Conservation (phyloP, 2,797 vertebrate species). For the Gallinago stenura region DNA sequence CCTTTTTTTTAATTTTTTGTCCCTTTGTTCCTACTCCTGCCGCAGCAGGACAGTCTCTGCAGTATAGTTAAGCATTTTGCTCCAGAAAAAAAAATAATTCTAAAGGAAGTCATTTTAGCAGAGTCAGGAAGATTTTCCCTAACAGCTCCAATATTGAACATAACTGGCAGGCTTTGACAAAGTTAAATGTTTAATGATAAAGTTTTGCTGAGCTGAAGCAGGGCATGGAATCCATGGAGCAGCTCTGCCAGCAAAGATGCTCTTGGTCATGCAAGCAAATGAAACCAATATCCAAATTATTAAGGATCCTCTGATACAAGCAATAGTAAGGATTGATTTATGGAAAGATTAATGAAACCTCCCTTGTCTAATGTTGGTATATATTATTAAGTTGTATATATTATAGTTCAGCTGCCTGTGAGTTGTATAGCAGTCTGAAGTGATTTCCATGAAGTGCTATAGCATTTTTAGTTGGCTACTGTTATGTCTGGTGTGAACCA, state of each 20-base stretch:
- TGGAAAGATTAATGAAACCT: not conserved
- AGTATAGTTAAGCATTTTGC: not conserved
- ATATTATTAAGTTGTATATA: not conserved
- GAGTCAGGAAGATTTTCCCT: slow-evolving; percentile 11
- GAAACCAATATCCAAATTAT: not conserved
- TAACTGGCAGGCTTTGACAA: not conserved
- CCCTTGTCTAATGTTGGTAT: not conserved
- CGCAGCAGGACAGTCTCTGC: not conserved
- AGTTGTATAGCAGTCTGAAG: not conserved
- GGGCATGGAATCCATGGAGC: not conserved
- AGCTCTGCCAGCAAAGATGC: not conserved
- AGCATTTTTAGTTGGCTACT: not conserved
- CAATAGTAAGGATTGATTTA: not conserved
- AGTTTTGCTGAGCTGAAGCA: not conserved
- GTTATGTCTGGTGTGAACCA: not conserved
- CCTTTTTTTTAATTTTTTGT: not conserved
- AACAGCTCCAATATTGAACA: not conserved
- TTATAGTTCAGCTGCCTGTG: not conserved
- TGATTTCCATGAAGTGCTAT: not conserved
- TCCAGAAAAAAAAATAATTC: not conserved
- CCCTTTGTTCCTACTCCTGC: not conserved
- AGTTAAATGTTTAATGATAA: not conserved
- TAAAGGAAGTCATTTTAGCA: not conserved
- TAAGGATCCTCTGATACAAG: not conserved
- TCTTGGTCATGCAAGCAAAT: not conserved